Conservation (phyloP, 2,113 vertebrate genomes). For the Aix galericulata region DNA sequence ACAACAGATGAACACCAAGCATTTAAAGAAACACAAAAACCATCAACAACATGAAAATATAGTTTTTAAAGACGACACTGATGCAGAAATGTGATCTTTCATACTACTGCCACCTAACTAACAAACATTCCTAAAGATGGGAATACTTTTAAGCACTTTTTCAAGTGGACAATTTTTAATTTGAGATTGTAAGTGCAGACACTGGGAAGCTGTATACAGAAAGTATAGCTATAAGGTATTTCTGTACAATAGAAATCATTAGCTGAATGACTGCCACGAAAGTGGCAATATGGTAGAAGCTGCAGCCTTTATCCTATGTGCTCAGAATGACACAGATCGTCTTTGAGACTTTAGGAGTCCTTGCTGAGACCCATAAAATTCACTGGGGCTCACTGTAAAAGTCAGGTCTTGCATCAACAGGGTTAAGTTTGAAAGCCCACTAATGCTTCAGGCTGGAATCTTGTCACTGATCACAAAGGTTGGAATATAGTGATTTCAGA, state of each 20-base stretch:
- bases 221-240: background rate
- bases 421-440: background rate
- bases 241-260: background rate
- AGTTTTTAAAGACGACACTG: background rate
- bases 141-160: background rate
- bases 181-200: background rate
- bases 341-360: background rate
- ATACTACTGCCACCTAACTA: background rate
- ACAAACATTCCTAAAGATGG: accelerated
- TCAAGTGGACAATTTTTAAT: background rate
- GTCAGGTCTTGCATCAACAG: background rate
- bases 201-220: background rate
- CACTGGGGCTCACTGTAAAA: background rate
- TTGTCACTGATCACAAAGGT: background rate
- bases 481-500: background rate
- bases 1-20: background rate
- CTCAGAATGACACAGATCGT: background rate
- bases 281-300: background rate
- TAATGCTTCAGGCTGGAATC: background rate
- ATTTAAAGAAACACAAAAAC: background rate
- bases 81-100: accelerated
- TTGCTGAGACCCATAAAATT: background rate
- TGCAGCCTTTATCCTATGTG: background rate
- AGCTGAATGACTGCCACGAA: background rate
- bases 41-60: background rate